Base-by-base conservation (phyloP, 2,888 invertebrate species). In the Serripes groenlandicus region DNA sequence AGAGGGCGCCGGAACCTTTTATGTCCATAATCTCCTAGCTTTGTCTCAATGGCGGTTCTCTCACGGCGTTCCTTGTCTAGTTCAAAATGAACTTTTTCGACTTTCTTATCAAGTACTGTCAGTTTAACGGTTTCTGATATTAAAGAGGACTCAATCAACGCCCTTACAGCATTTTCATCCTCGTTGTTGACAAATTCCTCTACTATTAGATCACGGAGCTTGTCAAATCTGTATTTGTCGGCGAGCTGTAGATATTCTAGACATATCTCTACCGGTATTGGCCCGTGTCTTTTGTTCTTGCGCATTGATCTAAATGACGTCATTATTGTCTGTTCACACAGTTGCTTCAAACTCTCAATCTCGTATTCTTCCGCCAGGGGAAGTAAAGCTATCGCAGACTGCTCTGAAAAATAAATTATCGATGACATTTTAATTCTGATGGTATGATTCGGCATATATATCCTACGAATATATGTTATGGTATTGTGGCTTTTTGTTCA, bases 331-430 rank as follows among this genome's bases (percentile, higher is more conserved):
- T 84, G 68, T 71, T 86, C 86, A 64, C 86, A 86, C 4, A 84
- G 72, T 18, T 52, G 49, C 42, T 86, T 86, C 49, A 86, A 66
- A 30, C 86, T 75, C 9, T 49, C 60, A 15, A 86, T 84, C 28
- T 82, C 82, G 62, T 86, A 86, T 66, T 86, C 86, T 23, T 81
- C 84, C 75, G 86, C 84, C 0, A 86, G 74, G 49, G 86, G 86
- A 56, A 86, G 80, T 26, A 86, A 80, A 56, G 84, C 82, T 28
- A 86, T 81, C 0, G 86, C 86, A 5, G 84, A 84, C 52, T 86
- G 84, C 34, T 86, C 86, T 86, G 75, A 30, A 84, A 42, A 62
- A 37, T 1, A 35, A 37, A 72, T 5, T 26, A 49, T 3, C 21
- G 2, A 49, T n/a, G n/a, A n/a, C n/a, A n/a, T n/a, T n/a, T n/a